Conservation (phyloP, 2,797 vertebrate genomes). For the Dermochelys coriacea region DNA sequence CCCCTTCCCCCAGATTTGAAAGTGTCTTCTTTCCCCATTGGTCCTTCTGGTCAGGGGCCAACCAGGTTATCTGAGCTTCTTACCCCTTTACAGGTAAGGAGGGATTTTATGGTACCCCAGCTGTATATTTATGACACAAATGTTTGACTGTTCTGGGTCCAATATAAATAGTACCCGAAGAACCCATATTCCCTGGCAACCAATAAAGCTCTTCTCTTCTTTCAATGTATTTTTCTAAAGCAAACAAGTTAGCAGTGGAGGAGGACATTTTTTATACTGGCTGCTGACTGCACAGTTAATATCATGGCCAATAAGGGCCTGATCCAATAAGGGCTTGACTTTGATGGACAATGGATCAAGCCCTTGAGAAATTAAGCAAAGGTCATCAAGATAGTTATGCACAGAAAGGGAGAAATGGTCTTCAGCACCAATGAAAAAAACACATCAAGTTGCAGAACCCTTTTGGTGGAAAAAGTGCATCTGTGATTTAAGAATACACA, state of each 20-base stretch:
- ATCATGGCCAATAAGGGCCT: background rate
- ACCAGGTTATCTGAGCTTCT: no score
- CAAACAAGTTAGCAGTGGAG: background rate
- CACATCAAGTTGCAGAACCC: background rate
- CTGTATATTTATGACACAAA: no score
- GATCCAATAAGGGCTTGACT: background rate
- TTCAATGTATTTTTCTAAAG: background rate
- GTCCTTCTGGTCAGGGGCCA: no score
- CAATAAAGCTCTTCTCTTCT: background rate
- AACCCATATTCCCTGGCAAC: background rate
- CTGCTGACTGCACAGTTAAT: background rate
- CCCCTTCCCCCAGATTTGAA: no score
- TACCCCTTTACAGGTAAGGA: no score
- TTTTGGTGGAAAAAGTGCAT: fast-evolving
- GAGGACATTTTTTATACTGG: background rate
- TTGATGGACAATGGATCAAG: fast-evolving
- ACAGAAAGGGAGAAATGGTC: background rate
- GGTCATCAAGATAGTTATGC: background rate
- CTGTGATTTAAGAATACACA: background rate
- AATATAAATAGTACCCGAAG: background rate
- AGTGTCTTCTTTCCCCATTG: no score
- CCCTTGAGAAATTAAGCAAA: background rate
- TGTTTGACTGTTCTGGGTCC: background rate
- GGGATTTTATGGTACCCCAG: no score
- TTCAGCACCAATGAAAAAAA: background rate